phyloP scores from a whole-genome alignment of 2,888 invertebrate genomes.

The Lacanobia oleracea region DNA sequence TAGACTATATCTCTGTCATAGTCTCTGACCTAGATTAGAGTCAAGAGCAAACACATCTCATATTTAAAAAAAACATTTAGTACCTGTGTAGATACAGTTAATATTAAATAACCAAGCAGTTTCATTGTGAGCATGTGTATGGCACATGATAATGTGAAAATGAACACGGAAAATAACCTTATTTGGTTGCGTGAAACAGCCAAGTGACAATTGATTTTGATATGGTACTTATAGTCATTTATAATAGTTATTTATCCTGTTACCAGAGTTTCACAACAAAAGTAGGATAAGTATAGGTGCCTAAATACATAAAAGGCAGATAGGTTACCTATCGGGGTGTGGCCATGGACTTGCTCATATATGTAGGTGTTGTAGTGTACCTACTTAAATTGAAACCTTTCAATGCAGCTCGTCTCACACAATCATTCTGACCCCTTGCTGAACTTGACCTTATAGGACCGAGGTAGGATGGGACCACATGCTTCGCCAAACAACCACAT shows the following conservation, averaged over 20 bases:
- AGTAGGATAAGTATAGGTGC: neutral
- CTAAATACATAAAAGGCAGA: neutral
- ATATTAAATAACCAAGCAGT: neutral
- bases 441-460: neutral
- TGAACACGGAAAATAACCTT: conserved; percentile 13
- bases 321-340: neutral
- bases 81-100: neutral
- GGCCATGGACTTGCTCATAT: neutral
- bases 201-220: neutral
- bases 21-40: no score
- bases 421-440: conserved; percentile 46
- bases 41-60: no score
- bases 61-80: no score
- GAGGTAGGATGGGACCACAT: neutral
- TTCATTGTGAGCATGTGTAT: conserved; percentile 8
- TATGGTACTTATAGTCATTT: no score
- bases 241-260: neutral
- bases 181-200: neutral
- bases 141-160: conserved; percentile 10
- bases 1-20: no score
- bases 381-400: neutral
- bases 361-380: neutral
- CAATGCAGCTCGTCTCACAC: neutral
- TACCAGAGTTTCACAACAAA: neutral
- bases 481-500: conserved; percentile 5